Conservation (phyloP, 2,113 vertebrate genomes). For the Lasiurus cinereus region DNA sequence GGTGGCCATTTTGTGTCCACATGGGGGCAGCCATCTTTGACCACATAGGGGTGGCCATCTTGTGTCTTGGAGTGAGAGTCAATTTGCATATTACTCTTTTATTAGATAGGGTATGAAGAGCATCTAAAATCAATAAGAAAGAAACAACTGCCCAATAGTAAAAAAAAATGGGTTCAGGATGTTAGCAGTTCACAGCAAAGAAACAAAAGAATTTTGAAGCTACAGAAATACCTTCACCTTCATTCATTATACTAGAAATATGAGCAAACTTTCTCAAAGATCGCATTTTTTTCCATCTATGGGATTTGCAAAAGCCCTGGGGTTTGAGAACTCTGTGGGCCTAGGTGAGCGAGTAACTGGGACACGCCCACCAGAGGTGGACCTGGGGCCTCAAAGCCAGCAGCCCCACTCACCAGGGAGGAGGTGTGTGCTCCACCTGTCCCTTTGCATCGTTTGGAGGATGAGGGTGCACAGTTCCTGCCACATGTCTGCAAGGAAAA, state of each 20-base stretch:
- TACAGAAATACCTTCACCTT: neutral
- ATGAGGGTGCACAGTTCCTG: too few relatives aligned
- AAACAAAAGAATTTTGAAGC: neutral
- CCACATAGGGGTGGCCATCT: too few relatives aligned
- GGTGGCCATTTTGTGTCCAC: too few relatives aligned
- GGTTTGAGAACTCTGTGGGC: neutral
- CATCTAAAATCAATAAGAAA: neutral
- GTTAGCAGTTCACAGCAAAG: neutral
- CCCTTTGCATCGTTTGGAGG: neutral
- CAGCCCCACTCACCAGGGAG: neutral
- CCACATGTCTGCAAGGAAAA: neutral
- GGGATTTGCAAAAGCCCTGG: neutral
- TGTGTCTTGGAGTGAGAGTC: too few relatives aligned
- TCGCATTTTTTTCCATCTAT: accelerated
- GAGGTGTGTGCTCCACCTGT: neutral
- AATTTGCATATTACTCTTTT: too few relatives aligned
- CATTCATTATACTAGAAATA: neutral
- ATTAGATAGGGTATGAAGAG: neutral
- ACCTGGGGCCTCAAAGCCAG: neutral
- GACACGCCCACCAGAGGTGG: neutral
- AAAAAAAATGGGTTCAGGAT: neutral
- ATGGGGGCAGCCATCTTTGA: too few relatives aligned
- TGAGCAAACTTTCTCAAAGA: neutral
- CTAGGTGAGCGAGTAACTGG: neutral
- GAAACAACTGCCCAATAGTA: neutral